phyloP scores from a whole-genome alignment of 2,113 vertebrate species.

The Poecile atricapillus region DNA sequence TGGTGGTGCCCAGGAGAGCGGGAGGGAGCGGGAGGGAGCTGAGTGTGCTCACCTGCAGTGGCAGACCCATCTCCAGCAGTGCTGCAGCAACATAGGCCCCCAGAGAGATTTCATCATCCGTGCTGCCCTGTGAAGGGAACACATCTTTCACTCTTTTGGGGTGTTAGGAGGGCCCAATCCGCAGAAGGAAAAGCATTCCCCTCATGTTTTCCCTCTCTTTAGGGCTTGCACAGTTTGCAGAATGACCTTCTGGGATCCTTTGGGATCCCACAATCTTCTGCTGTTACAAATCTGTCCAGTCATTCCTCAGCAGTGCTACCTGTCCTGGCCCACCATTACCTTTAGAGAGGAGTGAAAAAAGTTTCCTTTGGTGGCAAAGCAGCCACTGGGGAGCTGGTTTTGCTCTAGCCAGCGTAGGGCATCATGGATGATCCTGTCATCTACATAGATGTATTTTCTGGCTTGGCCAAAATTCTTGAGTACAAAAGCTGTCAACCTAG shows the following conservation, averaged over 20 bases:
- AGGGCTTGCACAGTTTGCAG: not conserved
- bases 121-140: slow-evolving; percentile 69
- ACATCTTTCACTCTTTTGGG: not conserved
- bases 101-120: slow-evolving; percentile 79
- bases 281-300: not conserved
- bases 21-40: not conserved
- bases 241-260: not conserved
- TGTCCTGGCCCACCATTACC: slow-evolving; percentile 60
- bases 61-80: slow-evolving; percentile 75
- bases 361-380: slow-evolving; percentile 76
- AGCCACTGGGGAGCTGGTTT: slow-evolving; percentile 73
- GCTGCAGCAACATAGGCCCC: slow-evolving; percentile 80
- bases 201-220: not conserved
- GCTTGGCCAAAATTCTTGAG: slow-evolving; percentile 82
- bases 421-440: slow-evolving; percentile 65
- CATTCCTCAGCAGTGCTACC: not conserved
- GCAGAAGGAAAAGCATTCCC: not conserved
- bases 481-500: slow-evolving; percentile 86
- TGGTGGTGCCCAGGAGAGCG: not conserved
- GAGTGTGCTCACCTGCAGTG: slow-evolving; percentile 53
- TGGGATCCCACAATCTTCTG: not conserved
- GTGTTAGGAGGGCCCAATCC: not conserved
- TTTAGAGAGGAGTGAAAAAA: slow-evolving; percentile 79
- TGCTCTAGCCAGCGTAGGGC: slow-evolving; percentile 73
- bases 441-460: slow-evolving; percentile 73